Base-by-base conservation (phyloP, 1,140 invertebrate genomes). In the Acyrthosiphon pisum region DNA sequence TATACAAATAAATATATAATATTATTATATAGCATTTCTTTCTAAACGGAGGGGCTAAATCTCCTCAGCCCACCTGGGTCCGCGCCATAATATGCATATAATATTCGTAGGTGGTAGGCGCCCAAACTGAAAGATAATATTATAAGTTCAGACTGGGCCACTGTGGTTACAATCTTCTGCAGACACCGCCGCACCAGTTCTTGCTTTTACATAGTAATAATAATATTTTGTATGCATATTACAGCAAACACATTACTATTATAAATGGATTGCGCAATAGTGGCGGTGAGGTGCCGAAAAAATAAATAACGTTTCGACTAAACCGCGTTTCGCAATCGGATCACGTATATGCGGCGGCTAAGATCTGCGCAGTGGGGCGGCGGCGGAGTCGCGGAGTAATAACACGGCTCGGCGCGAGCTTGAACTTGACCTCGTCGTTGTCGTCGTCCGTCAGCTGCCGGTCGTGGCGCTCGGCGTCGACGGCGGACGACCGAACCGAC, bases 391-490 rank as follows among this genome's bases (percentile, higher is more conserved):
- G 84, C 44, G 84, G 84, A 7, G n/a, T 41, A 44, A 84, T 14
- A 87, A 87, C 86, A 87, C 44, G 44, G 26, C 30, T 87, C 1
- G 20, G 35, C 50, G 35, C 81, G 91, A 81, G 91, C 81, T 93
- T 93, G 91, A 93, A 93, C 91, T 93, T 93, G 91, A 93, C 91
- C 90, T 93, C 91, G 91, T 11, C 91, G 81, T n/a, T 18, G 60
- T 30, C 60, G 60, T 68, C 60, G 60, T 68, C 60, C 91, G 81
- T 83, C 76, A 81, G 91, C 68, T 26, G 81, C 68, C 37, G 81
- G 37, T 56, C 44, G 68, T 44, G 44, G 26, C 84, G 84, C 84
- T 84, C 35, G 23, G 22, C 89, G 89, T 46, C 89, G 56, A 76
- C 53, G 53, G 35, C 89, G 4, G 60, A 35, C 44, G 60, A 18